Conservation (phyloP, 2,113 vertebrate species). For the Pelodiscus sinensis region DNA sequence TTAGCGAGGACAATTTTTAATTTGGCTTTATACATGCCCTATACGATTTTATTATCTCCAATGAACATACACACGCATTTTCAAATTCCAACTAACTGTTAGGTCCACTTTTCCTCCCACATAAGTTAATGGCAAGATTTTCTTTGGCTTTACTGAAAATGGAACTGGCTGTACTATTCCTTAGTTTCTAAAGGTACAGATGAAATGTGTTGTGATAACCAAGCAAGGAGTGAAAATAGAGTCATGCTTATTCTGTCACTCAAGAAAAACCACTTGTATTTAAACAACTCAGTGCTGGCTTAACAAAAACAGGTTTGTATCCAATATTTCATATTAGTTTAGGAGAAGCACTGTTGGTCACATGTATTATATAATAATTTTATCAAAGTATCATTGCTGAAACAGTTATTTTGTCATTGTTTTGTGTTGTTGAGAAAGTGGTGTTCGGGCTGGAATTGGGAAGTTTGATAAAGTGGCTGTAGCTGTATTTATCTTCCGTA, state of each 20-base stretch:
- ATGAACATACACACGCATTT: not conserved
- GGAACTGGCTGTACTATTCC: not conserved
- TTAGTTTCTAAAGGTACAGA: not conserved
- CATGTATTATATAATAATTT: slow-evolving; percentile 39
- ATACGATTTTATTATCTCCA: slow-evolving; percentile 45
- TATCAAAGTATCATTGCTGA: slow-evolving; percentile 45
- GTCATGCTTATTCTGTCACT: not conserved
- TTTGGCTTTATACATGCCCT: slow-evolving; percentile 3
- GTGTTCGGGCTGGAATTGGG: slow-evolving; percentile 48
- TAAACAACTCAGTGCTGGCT: slow-evolving; percentile 24
- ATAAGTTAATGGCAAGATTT: not conserved
- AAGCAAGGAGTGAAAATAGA: slow-evolving; percentile 5
- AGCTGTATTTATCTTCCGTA: slow-evolving; percentile 17
- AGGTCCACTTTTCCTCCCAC: not conserved
- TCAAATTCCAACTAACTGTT: not conserved
- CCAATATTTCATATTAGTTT: slow-evolving; percentile 17
- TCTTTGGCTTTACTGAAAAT: not conserved
- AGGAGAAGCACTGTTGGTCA: not conserved
- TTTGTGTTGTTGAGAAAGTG: slow-evolving; percentile 59
- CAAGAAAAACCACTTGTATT: slow-evolving; percentile 7
- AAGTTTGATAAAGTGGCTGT: slow-evolving; percentile 38
- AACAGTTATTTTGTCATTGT: slow-evolving; percentile 52
- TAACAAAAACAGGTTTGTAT: slow-evolving; percentile 45
- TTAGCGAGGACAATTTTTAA: not conserved
- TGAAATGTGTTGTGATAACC: not conserved